phyloP scores from a whole-genome alignment of 2,113 vertebrate genomes.

The Morone chrysops region DNA sequence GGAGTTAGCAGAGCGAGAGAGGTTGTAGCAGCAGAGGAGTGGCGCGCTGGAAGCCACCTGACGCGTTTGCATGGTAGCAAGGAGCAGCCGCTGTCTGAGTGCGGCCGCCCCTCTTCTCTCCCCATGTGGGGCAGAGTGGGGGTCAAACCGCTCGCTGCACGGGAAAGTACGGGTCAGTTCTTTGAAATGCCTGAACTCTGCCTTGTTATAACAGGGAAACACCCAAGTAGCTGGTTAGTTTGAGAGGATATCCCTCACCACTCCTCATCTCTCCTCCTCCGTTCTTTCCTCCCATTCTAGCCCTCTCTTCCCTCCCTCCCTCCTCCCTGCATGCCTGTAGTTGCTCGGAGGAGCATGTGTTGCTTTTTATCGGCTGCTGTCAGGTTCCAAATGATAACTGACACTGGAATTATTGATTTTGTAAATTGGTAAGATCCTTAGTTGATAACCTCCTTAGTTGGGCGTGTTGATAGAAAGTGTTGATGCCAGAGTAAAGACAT shows the following conservation, averaged over 20 bases:
- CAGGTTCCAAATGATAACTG: not conserved
- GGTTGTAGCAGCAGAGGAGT: constrained; percentile 13
- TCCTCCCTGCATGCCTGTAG: constrained; percentile 30
- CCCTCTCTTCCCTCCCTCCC: constrained; percentile 6
- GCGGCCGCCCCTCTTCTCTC: not conserved
- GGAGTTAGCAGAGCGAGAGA: constrained; percentile 24
- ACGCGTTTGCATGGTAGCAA: constrained; percentile 15
- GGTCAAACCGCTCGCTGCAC: constrained; percentile 41
- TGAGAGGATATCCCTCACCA: constrained; percentile 66
- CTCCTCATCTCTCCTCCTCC: constrained; percentile 51
- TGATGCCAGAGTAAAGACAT: not conserved
- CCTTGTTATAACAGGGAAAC: constrained; percentile 73
- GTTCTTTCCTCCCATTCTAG: constrained; percentile 35
- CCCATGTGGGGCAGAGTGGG: constrained; percentile 33
- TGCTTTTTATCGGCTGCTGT: constrained; percentile 3
- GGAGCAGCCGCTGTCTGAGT: constrained; percentile 26
- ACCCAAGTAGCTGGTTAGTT: constrained; percentile 54
- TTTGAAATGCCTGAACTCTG: constrained; percentile 65
- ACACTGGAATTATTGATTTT: not conserved
- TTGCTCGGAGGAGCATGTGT: constrained; percentile 37
- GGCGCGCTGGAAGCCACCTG: constrained; percentile 69
- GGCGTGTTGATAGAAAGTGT: not conserved
- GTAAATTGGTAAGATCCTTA: not conserved
- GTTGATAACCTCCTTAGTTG: not conserved
- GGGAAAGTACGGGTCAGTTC: constrained; percentile 37